Conservation (phyloP, 2,797 vertebrate genomes). For the Miichthys miiuy region DNA sequence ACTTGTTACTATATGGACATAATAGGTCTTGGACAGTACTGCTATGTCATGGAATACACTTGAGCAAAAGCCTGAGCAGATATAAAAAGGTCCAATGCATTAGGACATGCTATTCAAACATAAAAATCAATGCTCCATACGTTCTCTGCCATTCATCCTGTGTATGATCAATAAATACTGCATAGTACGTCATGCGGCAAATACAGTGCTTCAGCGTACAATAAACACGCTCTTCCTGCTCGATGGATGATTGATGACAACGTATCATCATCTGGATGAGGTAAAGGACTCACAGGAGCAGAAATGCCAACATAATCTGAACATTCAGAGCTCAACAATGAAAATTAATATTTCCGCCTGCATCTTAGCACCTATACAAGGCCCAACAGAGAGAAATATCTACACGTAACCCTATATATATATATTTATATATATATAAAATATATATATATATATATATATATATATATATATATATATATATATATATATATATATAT, state of each 20-base stretch:
- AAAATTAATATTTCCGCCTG: not conserved
- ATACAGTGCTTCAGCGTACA: conserved; percentile 28
- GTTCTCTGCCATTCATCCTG: conserved; percentile 39
- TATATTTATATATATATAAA: no score
- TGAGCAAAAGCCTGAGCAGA: conserved; percentile 26
- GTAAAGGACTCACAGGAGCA: conserved; percentile 2
- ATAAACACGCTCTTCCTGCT: conserved; percentile 31
- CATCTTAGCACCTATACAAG: not conserved
- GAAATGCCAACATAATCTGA: not conserved
- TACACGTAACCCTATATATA: not conserved
- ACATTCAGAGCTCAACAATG: not conserved
- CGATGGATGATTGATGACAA: conserved; percentile 32
- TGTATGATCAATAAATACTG: conserved; percentile 62
- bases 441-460: no score
- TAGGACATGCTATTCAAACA: conserved; percentile 39
- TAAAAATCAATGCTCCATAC: conserved; percentile 59
- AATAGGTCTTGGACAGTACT: conserved; percentile 11
- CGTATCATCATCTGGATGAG: conserved; percentile 13
- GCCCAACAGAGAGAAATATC: not conserved
- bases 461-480: no score
- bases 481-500: no score
- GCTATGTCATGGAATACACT: conserved; percentile 6
- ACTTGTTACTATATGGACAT: conserved; percentile 20
- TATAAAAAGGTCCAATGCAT: conserved; percentile 14
- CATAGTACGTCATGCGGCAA: conserved; percentile 38